phyloP scores from a whole-genome alignment of 2,797 vertebrate genomes.

The Sebastes itinus region DNA sequence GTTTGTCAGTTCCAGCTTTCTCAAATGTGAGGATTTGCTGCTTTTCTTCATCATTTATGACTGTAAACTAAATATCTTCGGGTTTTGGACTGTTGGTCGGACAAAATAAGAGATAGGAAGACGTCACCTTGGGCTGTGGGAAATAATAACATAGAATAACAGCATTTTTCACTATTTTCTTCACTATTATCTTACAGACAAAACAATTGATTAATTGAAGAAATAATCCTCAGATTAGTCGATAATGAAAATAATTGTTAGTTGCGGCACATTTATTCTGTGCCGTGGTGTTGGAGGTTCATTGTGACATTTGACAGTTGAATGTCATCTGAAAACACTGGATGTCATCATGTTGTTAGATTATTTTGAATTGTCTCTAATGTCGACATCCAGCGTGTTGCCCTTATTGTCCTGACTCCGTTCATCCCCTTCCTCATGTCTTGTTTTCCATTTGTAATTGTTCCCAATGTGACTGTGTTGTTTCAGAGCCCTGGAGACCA shows the following conservation, averaged over 20 bases:
- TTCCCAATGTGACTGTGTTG: not conserved
- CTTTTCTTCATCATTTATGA: too few species aligned
- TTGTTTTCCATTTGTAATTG: not conserved
- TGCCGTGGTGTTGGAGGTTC: not conserved
- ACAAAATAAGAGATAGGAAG: not conserved
- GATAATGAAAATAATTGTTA: too few species aligned
- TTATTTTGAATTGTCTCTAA: not conserved
- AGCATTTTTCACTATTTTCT: not conserved
- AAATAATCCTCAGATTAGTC: not conserved
- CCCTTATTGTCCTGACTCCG: not conserved
- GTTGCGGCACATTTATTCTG: not conserved
- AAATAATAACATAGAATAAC: not conserved
- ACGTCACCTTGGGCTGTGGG: not conserved
- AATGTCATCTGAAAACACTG: too few species aligned
- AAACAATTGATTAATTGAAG: not conserved
- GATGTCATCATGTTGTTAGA: not conserved
- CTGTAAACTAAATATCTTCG: not conserved
- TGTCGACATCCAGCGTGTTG: fast-evolving
- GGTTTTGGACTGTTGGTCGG: not conserved
- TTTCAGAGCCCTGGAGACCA: conserved; percentile 94
- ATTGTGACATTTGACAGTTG: not conserved
- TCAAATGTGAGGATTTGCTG: too few species aligned
- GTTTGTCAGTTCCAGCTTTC: too few species aligned
- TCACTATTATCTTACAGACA: not conserved
- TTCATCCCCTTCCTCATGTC: not conserved